Conservation (phyloP, 2,113 vertebrate species). For the Pedionomus torquatus region DNA sequence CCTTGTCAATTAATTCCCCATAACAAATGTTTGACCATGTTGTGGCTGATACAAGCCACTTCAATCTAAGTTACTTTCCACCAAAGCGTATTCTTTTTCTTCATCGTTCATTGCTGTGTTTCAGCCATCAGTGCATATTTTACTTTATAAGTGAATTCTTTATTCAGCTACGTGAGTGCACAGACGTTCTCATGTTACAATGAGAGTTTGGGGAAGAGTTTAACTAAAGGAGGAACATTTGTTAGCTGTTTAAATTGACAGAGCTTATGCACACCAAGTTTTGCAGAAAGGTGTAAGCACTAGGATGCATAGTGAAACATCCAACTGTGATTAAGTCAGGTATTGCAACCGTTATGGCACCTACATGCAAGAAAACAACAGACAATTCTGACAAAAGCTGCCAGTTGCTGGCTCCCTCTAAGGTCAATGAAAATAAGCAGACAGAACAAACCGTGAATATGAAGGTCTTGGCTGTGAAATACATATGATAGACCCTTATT, state of each 20-base stretch:
- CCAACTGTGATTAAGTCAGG: neutral
- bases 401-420: neutral
- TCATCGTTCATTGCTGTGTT: neutral
- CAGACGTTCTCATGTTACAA: neutral
- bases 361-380: neutral
- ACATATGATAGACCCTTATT: neutral
- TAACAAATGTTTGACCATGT: constrained; percentile 53
- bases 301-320: neutral
- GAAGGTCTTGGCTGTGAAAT: neutral
- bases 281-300: neutral
- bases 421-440: neutral
- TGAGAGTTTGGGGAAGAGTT: neutral
- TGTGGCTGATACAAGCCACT: neutral
- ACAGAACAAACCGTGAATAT: neutral
- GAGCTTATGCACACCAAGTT: neutral
- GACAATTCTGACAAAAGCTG: neutral
- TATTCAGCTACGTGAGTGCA: neutral
- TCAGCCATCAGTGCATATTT: neutral
- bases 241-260: neutral
- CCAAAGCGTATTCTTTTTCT: neutral
- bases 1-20: constrained; percentile 70
- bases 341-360: neutral
- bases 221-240: neutral
- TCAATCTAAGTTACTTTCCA: neutral
- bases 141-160: neutral